Conservation (phyloP, 2,888 invertebrate genomes). For the Tenthredo amoena region DNA sequence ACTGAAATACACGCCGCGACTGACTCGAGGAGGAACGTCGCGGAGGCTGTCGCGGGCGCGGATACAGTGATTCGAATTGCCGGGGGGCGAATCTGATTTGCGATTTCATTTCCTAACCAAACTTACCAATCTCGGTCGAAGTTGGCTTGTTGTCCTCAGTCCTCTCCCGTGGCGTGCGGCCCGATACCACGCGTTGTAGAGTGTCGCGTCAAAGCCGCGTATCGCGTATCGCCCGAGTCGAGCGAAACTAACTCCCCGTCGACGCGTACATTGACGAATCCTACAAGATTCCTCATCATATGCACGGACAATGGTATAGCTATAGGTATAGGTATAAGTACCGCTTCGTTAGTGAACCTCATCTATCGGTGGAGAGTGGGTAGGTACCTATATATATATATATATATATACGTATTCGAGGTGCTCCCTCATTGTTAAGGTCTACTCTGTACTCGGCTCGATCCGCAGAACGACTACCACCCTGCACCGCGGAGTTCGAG, state of each 20-base stretch:
- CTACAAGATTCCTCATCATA: too few relatives aligned
- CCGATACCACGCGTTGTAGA: neutral
- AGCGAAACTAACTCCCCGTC: neutral
- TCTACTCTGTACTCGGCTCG: neutral
- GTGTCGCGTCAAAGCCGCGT: too few relatives aligned
- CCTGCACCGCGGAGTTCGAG: neutral
- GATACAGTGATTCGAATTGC: constrained; percentile 24
- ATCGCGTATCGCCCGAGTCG: neutral
- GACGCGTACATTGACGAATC: neutral
- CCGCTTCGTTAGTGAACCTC: neutral
- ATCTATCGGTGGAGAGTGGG: neutral
- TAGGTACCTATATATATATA: too few relatives aligned
- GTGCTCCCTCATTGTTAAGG: neutral
- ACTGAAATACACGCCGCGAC: constrained; percentile 38
- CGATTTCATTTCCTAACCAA: neutral
- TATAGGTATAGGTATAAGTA: neutral
- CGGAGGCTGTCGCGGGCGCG: neutral
- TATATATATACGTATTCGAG: too few relatives aligned
- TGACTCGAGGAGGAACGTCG: neutral
- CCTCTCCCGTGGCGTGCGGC: too few relatives aligned
- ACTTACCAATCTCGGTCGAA: neutral
- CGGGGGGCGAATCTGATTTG: neutral
- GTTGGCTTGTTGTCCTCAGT: neutral
- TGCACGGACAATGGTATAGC: neutral
- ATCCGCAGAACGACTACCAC: neutral